These are phyloP conservation scores for Pogona vitticeps DNA, from an alignment of 2,113 vertebrate genomes.

Conservation along the genomic window DNA sequence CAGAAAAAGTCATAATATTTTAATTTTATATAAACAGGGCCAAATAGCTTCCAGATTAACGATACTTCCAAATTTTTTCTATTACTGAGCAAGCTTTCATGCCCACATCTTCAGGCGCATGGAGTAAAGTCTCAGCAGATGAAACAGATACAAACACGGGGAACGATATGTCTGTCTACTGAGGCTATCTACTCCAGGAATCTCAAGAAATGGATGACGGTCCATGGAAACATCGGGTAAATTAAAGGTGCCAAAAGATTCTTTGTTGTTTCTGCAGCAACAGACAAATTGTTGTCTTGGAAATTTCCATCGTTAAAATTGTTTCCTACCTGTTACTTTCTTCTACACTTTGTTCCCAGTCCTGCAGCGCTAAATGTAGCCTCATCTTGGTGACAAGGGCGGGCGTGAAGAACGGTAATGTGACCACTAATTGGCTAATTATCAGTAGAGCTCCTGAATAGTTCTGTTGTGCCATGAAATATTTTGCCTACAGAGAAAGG, in stretches of 20 bases:
- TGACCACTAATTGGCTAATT: constrained; percentile 69
- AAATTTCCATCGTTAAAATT: not conserved
- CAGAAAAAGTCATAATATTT: not conserved
- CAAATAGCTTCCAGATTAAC: not conserved
- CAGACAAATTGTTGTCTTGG: no score
- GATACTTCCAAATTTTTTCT: not conserved
- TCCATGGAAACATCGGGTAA: no score
- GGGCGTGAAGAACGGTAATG: constrained; percentile 68
- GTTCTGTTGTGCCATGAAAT: constrained; percentile 75
- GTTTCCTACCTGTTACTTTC: constrained; percentile 66
- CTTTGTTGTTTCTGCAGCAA: no score
- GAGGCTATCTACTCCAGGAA: no score
- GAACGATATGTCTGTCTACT: no score
- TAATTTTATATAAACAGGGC: not conserved
- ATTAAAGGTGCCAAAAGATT: no score
- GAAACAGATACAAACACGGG: no score
- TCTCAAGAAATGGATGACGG: no score
- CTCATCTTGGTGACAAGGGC: constrained; percentile 77
- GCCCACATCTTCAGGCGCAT: no score
- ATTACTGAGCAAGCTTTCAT: no score
- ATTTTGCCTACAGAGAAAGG: constrained; percentile 64
- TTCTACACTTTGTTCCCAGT: constrained; percentile 79
- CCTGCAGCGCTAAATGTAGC: constrained; percentile 73
- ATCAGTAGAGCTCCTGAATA: constrained; percentile 71
- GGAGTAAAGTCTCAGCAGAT: no score